These are phyloP conservation scores for Odontocolon sp. DNA, from an alignment of 2,888 invertebrate species.

Conservation along the genomic window DNA sequence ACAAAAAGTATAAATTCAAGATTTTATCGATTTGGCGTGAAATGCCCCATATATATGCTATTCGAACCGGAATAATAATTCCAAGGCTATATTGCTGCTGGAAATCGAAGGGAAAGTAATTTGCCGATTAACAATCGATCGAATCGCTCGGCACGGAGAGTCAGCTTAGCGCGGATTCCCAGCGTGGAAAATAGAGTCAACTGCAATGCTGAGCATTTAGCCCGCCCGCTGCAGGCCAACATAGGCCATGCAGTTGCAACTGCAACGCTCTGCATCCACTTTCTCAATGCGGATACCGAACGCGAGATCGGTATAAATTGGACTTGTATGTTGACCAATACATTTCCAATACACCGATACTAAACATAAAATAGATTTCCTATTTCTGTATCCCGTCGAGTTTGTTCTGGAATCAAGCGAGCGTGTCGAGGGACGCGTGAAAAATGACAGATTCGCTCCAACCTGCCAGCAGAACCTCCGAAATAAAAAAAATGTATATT, in stretches of 20 bases:
- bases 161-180: background rate
- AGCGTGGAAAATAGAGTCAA: conserved; percentile 30
- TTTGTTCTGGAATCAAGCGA: background rate
- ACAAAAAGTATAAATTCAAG: no score
- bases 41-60: no score
- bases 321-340: no score
- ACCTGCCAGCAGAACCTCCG: background rate
- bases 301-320: background rate
- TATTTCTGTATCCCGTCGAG: background rate
- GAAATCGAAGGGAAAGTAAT: conserved; percentile 37
- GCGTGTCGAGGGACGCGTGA: conserved; percentile 36
- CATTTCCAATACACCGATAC: background rate
- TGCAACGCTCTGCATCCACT: conserved; percentile 36
- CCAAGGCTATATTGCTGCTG: background rate
- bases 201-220: background rate
- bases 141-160: no score
- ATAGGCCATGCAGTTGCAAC: conserved; percentile 7
- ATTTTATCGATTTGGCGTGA: no score
- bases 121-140: conserved; percentile 27
- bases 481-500: conserved; percentile 13
- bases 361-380: conserved; percentile 1
- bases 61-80: conserved; percentile 1
- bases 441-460: conserved; percentile 28
- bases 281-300: conserved; percentile 34
- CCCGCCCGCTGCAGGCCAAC: background rate